Evolutionary conservation across 2,888 invertebrate genomes (phyloP), one percentile per base, ranked within the genome.

Genomic region (Itoplectis maculator): DNA sequence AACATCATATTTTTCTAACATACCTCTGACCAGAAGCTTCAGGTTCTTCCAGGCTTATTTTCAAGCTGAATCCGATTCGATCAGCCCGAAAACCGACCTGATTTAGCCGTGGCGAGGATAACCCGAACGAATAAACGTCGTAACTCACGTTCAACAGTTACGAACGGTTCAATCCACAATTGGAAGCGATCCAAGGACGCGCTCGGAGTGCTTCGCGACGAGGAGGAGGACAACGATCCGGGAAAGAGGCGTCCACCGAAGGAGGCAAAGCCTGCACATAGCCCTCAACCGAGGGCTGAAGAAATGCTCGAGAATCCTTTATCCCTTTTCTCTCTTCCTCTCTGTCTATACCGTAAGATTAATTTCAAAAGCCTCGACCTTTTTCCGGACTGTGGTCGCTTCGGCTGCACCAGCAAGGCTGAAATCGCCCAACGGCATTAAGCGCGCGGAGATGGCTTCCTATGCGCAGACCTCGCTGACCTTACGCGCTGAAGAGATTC

Each of bases 101-200:
- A 75, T 75, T 66, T 56, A 54, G 54, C 65, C 54, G 29, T 54
- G 61, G 69, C 63, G 47, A 42, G 65, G 56, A 56, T 49, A 69
- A 54, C 15, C 59, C 49, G 15, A 75, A 59, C 75, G 79, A 79
- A 79, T 82, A 82, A 82, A 89, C 87, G 90, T 88, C 90, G 89
- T 91, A 90, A 91, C 88, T 91, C 90, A 89, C 90, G 90, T 89
- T 91, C 89, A 90, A 89, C 89, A 91, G 89, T 90, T 90, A 89
- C 89, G 85, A 88, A 88, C 88, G 88, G 87, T 90, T 90, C 91
- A 90, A 91, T 91, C 90, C 88, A 87, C 90, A 87, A 89, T 91
- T 91, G 91, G 91, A 90, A 88, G 65, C 81, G 86, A 84, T 91
- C 91, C 90, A 91, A 90, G 84, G 78, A 75, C 35, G 72, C 51